phyloP scores from a whole-genome alignment of 2,797 vertebrate genomes.

The Neopelma chrysocephalum region DNA sequence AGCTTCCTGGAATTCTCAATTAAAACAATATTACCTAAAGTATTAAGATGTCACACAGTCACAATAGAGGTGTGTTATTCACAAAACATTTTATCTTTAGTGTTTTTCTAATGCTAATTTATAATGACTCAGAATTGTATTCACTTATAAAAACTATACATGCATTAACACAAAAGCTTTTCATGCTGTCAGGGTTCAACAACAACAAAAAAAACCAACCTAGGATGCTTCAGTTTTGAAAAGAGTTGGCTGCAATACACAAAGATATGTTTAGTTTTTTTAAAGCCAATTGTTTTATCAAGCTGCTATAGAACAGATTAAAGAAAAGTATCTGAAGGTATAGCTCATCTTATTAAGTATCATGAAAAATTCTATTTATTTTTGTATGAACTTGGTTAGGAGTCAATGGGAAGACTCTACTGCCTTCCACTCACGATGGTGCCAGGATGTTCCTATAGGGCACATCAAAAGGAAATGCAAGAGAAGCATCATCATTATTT shows the following conservation, averaged over 20 bases:
- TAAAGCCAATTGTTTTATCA: not conserved
- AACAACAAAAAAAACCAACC: not conserved
- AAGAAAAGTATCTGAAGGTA: not conserved
- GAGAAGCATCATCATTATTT: not conserved
- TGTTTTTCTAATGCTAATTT: not conserved
- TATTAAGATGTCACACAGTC: not conserved
- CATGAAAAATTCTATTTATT: not conserved
- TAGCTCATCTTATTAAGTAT: not conserved
- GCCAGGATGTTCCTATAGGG: not conserved
- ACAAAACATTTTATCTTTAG: not conserved
- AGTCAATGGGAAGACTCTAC: not conserved
- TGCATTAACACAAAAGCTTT: not conserved
- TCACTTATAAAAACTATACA: not conserved
- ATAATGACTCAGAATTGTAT: not conserved
- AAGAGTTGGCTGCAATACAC: not conserved
- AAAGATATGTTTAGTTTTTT: not conserved
- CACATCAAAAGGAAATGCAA: not conserved
- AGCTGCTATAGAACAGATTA: not conserved
- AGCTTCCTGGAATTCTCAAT: conserved; percentile 33
- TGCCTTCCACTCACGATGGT: not conserved
- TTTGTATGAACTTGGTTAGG: not conserved
- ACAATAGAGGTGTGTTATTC: not conserved
- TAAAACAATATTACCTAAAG: conserved; percentile 20
- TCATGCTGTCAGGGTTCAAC: not conserved
- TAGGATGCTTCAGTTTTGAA: not conserved